Evolutionary conservation across 2,888 invertebrate species (phyloP), one percentile per base, ranked within the genome.

Genomic region (Pterobdella sp.): DNA sequence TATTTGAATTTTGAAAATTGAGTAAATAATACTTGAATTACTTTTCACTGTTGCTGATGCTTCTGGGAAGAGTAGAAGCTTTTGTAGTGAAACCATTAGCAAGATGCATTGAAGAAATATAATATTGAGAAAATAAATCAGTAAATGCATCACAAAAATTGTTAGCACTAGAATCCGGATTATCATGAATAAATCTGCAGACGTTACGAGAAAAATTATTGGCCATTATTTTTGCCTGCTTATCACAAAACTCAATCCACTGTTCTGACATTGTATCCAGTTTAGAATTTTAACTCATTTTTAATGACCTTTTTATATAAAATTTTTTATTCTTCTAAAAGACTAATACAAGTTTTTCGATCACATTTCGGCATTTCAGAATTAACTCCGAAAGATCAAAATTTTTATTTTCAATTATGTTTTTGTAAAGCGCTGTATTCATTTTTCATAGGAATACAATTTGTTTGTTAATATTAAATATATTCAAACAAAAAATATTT

Each of bases 121-220:
- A 93, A 82, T 92, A 90, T 78, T 91, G 90, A 49, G 90, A 88
- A 84, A 94, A 93, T 79, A 88, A 89, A 79, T 92, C 92, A 31
- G 92, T 86, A 85, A 91, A 94, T 84, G 90, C 91, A 79, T 89
- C 88, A 76, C 92, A 86, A 80, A 92, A 89, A 79, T 91, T 91
- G 76, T 89, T 88, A 42, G 78, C 73, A 37, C 77, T 77, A 64
- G 72, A 64, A 31, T 73, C 32, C 4, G 89, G 84, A 81, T 89
- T 89, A 68, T 88, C 87, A 79, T 89, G 89, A 76, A 91, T 88
- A 81, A 89, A 92, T 78, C 89, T 89, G 78, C 90, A 87, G 84
- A 92, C 92, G 80, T 90, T 90, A 85, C 90, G 90, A 79, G 92
- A 91, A 84, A 94, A 93, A 85, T 92, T 92, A 80, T 90, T 89